phyloP scores from a whole-genome alignment of 2,888 invertebrate genomes.

The Diloba caeruleocephala region DNA sequence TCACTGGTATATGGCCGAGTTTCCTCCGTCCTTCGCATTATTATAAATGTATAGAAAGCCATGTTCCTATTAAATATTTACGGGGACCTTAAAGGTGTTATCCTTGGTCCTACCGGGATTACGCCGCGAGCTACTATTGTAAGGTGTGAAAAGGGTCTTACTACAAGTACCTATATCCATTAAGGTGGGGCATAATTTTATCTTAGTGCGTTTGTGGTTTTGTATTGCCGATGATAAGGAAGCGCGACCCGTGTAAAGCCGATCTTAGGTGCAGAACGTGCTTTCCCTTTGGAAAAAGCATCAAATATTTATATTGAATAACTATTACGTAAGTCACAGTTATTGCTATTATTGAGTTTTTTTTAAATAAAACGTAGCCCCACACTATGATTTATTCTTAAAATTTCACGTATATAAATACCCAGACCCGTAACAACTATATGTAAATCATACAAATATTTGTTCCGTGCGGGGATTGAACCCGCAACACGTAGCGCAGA shows the following conservation, averaged over 20 bases:
- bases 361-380: too few relatives aligned
- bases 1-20: constrained; percentile 36
- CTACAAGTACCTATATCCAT: constrained; percentile 19
- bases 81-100: constrained; percentile 46
- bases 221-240: constrained; percentile 6
- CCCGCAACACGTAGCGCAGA: too few relatives aligned
- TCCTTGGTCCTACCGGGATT: constrained; percentile 47
- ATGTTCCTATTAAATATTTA: constrained; percentile 53
- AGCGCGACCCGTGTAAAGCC: neutral
- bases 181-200: constrained; percentile 35
- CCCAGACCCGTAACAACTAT: too few relatives aligned
- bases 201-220: constrained; percentile 27
- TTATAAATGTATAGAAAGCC: constrained; percentile 50
- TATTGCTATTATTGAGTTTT: too few relatives aligned
- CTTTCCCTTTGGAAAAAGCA: neutral
- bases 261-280: neutral
- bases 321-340: too few relatives aligned
- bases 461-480: too few relatives aligned
- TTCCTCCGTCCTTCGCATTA: constrained; percentile 29
- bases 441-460: too few relatives aligned
- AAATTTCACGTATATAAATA: too few relatives aligned
- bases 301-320: neutral
- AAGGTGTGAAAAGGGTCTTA: constrained; percentile 51
- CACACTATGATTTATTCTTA: too few relatives aligned
- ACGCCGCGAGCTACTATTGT: constrained; percentile 38